A percentile compares a stretch with the other conserved stretches of the same genome.
Conservation (phyloP, 2,888 invertebrate genomes). For the Anaspis maculata region DNA sequence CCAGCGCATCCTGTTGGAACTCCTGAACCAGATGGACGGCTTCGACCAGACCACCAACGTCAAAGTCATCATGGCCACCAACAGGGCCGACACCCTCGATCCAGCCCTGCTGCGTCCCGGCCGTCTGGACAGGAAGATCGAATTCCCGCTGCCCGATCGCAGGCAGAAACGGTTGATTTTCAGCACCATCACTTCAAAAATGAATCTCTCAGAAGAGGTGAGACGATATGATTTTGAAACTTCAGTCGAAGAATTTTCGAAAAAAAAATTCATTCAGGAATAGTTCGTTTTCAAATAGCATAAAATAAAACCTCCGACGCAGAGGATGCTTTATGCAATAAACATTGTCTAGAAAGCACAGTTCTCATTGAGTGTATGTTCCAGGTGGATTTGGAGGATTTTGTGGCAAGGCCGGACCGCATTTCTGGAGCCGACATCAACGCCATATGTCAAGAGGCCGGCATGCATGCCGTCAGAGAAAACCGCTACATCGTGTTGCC, state of each 20-base stretch:
- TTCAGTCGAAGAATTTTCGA: no score
- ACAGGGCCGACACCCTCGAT: slow-evolving; percentile 95
- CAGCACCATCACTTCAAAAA: slow-evolving; percentile 92
- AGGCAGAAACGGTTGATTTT: slow-evolving; percentile 93
- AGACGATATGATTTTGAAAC: no score
- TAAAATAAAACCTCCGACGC: no score
- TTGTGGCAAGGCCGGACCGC: slow-evolving; percentile 95
- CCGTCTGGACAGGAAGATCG: slow-evolving; percentile 95
- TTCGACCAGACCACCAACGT: slow-evolving; percentile 99
- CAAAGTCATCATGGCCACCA: slow-evolving; percentile 95
- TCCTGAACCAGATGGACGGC: slow-evolving; percentile 99
- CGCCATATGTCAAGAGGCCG: slow-evolving; percentile 99
- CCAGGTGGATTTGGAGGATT: slow-evolving; percentile 92
- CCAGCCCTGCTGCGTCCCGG: slow-evolving; percentile 95
- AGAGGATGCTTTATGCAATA: no score
- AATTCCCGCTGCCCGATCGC: slow-evolving; percentile 93
- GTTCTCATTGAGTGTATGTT: no score
- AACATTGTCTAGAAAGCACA: no score
- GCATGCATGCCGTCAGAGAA: slow-evolving; percentile 99
- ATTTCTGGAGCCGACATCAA: slow-evolving; percentile 99
- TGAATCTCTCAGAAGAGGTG: slow-evolving; percentile 93
- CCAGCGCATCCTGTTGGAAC: slow-evolving; percentile 91
- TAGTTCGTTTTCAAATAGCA: no score
- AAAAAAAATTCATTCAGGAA: no score
- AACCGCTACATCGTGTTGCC: slow-evolving; percentile 98